Conservation (phyloP, 2,113 vertebrate genomes). For the Stictonetta naevosa region DNA sequence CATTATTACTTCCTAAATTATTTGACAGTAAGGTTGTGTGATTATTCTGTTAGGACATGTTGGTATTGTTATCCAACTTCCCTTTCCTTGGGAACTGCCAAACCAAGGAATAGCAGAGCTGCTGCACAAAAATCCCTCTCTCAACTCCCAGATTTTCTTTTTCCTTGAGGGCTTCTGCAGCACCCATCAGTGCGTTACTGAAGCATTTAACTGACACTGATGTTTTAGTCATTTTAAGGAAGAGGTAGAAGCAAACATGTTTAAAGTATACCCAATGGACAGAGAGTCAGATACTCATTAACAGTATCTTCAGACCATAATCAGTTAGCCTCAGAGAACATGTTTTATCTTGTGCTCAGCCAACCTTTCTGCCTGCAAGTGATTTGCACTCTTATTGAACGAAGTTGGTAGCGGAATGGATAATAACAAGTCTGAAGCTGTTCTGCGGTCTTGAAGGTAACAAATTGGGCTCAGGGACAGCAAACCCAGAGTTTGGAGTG, state of each 20-base stretch:
- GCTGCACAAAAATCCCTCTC: neutral
- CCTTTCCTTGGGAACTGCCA: neutral
- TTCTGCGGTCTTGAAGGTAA: neutral
- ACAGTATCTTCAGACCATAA: slow-evolving; percentile 21
- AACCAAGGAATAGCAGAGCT: neutral
- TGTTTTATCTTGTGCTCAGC: slow-evolving; percentile 37
- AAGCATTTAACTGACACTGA: neutral
- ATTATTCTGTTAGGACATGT: neutral
- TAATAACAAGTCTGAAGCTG: slow-evolving; percentile 26
- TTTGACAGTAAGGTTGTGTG: neutral
- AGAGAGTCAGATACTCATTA: slow-evolving; percentile 30
- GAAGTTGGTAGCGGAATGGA: slow-evolving; percentile 32
- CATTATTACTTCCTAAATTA: neutral
- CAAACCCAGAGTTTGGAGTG: neutral
- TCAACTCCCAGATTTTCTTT: neutral
- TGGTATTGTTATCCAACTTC: neutral
- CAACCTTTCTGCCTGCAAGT: slow-evolving; percentile 30
- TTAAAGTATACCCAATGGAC: neutral
- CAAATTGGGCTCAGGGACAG: neutral
- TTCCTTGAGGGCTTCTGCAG: neutral
- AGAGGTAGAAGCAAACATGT: neutral
- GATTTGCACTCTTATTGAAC: slow-evolving; percentile 30
- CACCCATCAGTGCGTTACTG: neutral
- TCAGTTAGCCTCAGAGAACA: slow-evolving; percentile 32
- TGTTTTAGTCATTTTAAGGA: neutral